Conservation (phyloP, 2,797 vertebrate species). For the Microhierax caerulescens region DNA sequence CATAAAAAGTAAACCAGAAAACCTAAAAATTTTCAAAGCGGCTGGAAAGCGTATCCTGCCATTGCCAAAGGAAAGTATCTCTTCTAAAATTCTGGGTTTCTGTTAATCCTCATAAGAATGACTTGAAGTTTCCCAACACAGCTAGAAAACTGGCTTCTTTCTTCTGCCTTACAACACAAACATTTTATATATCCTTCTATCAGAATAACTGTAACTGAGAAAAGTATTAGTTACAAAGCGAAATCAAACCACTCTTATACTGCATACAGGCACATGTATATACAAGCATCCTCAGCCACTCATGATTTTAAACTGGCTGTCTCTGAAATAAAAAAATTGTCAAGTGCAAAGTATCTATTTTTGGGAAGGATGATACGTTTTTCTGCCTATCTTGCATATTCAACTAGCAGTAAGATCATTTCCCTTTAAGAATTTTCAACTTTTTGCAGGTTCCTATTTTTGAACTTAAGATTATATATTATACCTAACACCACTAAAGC, state of each 20-base stretch:
- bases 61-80: neutral
- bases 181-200: fast-evolving
- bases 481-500: neutral
- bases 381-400: neutral
- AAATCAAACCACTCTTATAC: neutral
- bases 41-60: neutral
- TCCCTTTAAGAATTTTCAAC: neutral
- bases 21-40: neutral
- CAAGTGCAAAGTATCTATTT: neutral
- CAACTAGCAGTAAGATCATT: neutral
- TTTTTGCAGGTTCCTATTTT: neutral
- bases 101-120: neutral
- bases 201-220: neutral
- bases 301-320: neutral
- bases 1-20: neutral
- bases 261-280: fast-evolving
- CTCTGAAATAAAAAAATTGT: neutral
- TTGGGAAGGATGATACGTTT: neutral
- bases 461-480: neutral
- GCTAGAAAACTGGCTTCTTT: neutral
- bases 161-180: neutral
- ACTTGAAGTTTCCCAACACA: neutral
- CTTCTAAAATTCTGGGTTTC: neutral
- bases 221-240: neutral
- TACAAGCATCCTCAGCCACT: neutral